Percentiles rank a stretch among this genome's conserved stretches.
Evolutionary conservation across 2,888 invertebrate species (phyloP).

Genomic region (Microdon myrmicae): DNA sequence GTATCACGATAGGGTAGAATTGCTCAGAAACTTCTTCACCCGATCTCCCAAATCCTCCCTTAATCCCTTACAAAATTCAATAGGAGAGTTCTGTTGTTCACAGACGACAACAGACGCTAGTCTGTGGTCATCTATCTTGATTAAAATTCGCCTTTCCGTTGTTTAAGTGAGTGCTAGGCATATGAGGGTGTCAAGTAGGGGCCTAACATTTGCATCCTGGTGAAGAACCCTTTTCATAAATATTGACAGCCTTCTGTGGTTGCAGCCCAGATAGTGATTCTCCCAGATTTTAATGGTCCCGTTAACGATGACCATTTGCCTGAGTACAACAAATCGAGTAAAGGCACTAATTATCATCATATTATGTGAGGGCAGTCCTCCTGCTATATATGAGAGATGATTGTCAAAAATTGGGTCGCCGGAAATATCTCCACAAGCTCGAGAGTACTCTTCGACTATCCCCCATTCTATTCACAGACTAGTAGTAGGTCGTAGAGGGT

Average conservation of each 20-base stretch:
- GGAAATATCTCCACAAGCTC: neutral
- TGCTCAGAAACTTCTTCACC: slow-evolving; percentile 38
- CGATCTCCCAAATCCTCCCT: slow-evolving; percentile 35
- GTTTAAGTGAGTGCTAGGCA: slow-evolving; percentile 29
- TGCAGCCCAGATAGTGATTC: slow-evolving; percentile 2
- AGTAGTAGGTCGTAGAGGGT: neutral
- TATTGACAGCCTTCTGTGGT: slow-evolving; percentile 38
- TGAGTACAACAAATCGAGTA: slow-evolving; percentile 31
- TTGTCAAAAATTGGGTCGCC: slow-evolving; percentile 9
- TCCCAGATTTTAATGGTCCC: slow-evolving; percentile 43
- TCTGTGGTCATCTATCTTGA: slow-evolving; percentile 41
- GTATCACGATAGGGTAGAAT: slow-evolving; percentile 12
- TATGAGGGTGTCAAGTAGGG: slow-evolving; percentile 36
- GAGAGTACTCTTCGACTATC: slow-evolving; percentile 7
- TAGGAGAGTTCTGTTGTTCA: slow-evolving; percentile 17
- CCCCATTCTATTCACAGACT: too few relatives aligned
- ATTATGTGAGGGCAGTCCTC: too few relatives aligned
- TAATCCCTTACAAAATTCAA: slow-evolving; percentile 42
- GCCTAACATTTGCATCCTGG: too few relatives aligned
- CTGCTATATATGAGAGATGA: too few relatives aligned
- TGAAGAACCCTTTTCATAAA: slow-evolving; percentile 37
- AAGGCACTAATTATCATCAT: slow-evolving; percentile 28
- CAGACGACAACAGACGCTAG: neutral
- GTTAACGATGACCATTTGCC: slow-evolving; percentile 37
- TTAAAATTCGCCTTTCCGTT: slow-evolving; percentile 42